Evolutionary conservation across 1,140 invertebrate genomes (phyloP).

Genomic region (Cyclina sinensis): DNA sequence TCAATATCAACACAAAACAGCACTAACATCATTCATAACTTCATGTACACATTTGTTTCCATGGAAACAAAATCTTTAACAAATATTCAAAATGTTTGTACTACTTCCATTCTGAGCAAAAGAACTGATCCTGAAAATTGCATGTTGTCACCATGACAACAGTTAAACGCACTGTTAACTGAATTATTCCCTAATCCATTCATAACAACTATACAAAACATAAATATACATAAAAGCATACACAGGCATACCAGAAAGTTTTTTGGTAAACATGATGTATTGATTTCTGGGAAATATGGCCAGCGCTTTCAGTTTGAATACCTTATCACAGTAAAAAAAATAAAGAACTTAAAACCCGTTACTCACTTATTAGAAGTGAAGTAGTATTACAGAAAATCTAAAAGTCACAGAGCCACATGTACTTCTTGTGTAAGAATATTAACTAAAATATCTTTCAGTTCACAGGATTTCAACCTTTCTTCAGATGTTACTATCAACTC

Average conservation of each 20-base stretch:
- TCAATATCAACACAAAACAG: slow-evolving; percentile 8
- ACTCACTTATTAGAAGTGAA: too few relatives aligned
- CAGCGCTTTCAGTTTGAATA: not conserved
- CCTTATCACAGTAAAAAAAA: slow-evolving; percentile 9
- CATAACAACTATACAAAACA: slow-evolving; percentile 16
- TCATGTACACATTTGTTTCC: not conserved
- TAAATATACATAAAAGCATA: slow-evolving; percentile 36
- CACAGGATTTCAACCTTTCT: too few relatives aligned
- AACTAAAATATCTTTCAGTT: too few relatives aligned
- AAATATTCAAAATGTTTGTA: not conserved
- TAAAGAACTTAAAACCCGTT: not conserved
- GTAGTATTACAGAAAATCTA: too few relatives aligned
- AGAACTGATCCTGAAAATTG: slow-evolving; percentile 20
- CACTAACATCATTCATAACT: not conserved
- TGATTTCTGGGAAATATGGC: slow-evolving; percentile 1
- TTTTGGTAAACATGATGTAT: not conserved
- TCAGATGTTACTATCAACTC: too few relatives aligned
- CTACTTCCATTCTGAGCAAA: slow-evolving; percentile 2
- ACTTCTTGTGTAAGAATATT: too few relatives aligned
- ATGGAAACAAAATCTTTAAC: not conserved
- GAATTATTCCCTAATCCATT: not conserved
- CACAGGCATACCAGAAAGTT: slow-evolving; percentile 5
- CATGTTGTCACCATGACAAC: not conserved
- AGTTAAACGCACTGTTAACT: not conserved
- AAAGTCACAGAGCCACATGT: too few relatives aligned